These are phyloP conservation scores for Typhlomys cinereus DNA, from an alignment of 2,113 vertebrate species.

Conservation along the genomic window DNA sequence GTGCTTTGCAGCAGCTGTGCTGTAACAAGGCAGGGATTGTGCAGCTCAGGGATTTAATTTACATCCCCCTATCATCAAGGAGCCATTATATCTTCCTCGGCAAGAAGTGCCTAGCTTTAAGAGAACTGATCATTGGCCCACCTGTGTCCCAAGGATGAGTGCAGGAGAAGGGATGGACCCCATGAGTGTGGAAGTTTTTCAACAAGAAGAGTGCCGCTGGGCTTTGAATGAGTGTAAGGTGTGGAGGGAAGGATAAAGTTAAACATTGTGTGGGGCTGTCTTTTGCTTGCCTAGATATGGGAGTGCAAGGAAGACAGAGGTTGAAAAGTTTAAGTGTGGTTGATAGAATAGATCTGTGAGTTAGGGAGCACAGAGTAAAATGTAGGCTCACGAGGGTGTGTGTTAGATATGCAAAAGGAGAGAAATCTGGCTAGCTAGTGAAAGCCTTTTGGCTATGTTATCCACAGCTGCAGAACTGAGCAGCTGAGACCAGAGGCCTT, in stretches of 20 bases:
- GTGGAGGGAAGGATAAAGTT: not conserved
- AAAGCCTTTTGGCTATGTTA: not conserved
- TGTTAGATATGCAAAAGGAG: not conserved
- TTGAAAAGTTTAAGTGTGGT: not conserved
- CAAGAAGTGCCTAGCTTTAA: not conserved
- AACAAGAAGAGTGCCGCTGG: not conserved
- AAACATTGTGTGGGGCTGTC: not conserved
- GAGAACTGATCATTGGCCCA: not conserved
- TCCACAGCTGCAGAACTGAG: not conserved
- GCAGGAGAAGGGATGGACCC: not conserved
- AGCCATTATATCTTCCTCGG: not conserved
- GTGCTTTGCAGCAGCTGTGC: too few species aligned
- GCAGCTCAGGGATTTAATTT: not conserved
- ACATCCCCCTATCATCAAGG: not conserved
- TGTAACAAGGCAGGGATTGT: not conserved
- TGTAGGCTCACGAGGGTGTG: not conserved
- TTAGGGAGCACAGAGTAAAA: not conserved
- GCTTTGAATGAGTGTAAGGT: not conserved
- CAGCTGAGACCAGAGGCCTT: not conserved
- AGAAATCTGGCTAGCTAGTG: not conserved
- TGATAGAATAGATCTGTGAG: not conserved
- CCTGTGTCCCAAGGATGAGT: not conserved
- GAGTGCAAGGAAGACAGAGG: not conserved
- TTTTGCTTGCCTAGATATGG: not conserved
- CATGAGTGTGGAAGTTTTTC: not conserved